These are phyloP conservation scores for Nomia melanderi DNA, from an alignment of 1,140 invertebrate species.

Conservation along the genomic window DNA sequence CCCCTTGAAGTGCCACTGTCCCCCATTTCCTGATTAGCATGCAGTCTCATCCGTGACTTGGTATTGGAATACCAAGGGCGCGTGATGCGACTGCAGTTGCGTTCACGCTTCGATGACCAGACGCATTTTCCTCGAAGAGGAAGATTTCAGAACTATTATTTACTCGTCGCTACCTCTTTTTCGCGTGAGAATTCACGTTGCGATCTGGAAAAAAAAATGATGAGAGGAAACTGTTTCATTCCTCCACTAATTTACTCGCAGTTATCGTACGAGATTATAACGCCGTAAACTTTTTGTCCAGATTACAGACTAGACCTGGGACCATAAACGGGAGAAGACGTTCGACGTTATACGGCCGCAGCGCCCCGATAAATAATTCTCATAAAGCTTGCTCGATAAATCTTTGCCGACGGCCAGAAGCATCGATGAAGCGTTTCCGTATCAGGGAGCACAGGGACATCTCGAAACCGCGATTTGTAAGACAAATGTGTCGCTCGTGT, in stretches of 20 bases:
- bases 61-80: constrained; percentile 41
- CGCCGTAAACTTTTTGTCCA: neutral
- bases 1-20: neutral
- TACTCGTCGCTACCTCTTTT: neutral
- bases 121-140: neutral
- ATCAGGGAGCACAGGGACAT: neutral
- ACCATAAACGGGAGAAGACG: neutral
- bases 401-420: neutral
- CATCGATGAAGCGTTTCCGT: neutral
- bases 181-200: neutral
- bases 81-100: constrained; percentile 51
- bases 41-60: constrained; percentile 45
- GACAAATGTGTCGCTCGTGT: constrained; percentile 51
- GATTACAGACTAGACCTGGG: neutral
- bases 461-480: constrained; percentile 25
- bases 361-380: neutral
- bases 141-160: neutral
- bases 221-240: neutral
- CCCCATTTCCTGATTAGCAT: constrained; percentile 61
- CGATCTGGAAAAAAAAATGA: too few species aligned
- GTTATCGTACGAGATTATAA: neutral
- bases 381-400: constrained; percentile 15
- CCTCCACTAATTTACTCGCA: neutral
- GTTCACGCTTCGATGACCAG: neutral
- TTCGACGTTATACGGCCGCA: neutral